phyloP scores from a whole-genome alignment of 2,797 vertebrate species.

The Lemur catta region DNA sequence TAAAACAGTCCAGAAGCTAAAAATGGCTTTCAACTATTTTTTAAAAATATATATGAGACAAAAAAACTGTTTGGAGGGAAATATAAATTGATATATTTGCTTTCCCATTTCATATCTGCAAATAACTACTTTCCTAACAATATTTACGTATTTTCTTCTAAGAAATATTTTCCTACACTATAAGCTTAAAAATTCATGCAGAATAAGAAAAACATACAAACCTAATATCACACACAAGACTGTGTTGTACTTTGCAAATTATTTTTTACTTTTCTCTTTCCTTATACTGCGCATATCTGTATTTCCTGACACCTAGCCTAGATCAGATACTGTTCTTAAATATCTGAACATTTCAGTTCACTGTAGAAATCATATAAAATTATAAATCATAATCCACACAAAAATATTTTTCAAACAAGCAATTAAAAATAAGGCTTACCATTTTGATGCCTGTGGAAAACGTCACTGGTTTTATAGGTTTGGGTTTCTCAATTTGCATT shows the following conservation, averaged over 20 bases:
- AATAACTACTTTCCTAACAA: not conserved
- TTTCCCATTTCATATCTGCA: not conserved
- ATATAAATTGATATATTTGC: not conserved
- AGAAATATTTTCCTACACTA: not conserved
- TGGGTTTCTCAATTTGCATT: slow-evolving; percentile 94
- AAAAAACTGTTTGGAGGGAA: not conserved
- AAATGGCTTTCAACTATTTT: not conserved
- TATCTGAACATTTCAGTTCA: not conserved
- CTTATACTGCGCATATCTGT: not conserved
- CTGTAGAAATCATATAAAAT: slow-evolving; percentile 25
- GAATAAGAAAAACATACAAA: slow-evolving; percentile 39
- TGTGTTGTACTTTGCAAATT: not conserved
- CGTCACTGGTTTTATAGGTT: slow-evolving; percentile 91
- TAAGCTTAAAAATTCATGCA: slow-evolving; percentile 22
- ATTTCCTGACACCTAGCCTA: not conserved
- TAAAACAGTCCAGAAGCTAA: not conserved
- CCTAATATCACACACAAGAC: not conserved
- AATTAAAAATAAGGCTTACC: slow-evolving; percentile 86
- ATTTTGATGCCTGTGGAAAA: slow-evolving; percentile 98
- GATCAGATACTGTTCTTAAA: slow-evolving; percentile 24
- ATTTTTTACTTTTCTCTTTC: slow-evolving; percentile 36
- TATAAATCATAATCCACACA: slow-evolving; percentile 42
- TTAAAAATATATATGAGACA: not conserved
- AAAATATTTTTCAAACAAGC: slow-evolving; percentile 45
- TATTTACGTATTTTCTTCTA: slow-evolving; percentile 27